Conservation (phyloP, 2,888 invertebrate species). For the Yponomeuta malinellus region DNA sequence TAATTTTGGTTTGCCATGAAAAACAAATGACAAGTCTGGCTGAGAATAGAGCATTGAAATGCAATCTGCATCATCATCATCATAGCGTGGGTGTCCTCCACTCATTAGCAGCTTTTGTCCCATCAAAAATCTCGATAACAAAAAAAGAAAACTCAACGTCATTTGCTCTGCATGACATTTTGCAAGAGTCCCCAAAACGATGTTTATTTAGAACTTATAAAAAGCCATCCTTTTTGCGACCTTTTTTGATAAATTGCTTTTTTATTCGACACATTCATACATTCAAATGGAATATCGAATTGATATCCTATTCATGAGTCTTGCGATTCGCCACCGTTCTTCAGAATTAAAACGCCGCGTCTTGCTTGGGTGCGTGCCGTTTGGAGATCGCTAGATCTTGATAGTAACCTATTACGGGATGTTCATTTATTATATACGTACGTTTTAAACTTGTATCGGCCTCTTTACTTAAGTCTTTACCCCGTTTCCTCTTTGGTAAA, state of each 20-base stretch:
- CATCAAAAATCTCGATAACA: conserved; percentile 34
- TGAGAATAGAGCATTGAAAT: not conserved
- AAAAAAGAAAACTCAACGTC: conserved; percentile 32
- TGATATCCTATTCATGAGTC: conserved; percentile 67
- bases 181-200: conserved; percentile 55
- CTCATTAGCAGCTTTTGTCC: conserved; percentile 70
- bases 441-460: too few species aligned
- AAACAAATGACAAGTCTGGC: not conserved
- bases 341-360: conserved; percentile 45
- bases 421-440: too few species aligned
- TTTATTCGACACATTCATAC: conserved; percentile 59
- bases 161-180: conserved; percentile 57
- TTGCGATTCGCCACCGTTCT: conserved; percentile 72
- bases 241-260: conserved; percentile 69
- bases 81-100: conserved; percentile 66
- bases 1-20: too few species aligned
- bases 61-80: conserved; percentile 40
- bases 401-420: conserved; percentile 22
- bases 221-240: conserved; percentile 51
- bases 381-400: conserved; percentile 25
- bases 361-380: conserved; percentile 43
- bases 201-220: conserved; percentile 73
- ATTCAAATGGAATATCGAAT: conserved; percentile 69
- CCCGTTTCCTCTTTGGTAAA: too few species aligned
- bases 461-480: too few species aligned